These are phyloP conservation scores for Thereva unica DNA, from an alignment of 2,888 invertebrate species.

Conservation along the genomic window DNA sequence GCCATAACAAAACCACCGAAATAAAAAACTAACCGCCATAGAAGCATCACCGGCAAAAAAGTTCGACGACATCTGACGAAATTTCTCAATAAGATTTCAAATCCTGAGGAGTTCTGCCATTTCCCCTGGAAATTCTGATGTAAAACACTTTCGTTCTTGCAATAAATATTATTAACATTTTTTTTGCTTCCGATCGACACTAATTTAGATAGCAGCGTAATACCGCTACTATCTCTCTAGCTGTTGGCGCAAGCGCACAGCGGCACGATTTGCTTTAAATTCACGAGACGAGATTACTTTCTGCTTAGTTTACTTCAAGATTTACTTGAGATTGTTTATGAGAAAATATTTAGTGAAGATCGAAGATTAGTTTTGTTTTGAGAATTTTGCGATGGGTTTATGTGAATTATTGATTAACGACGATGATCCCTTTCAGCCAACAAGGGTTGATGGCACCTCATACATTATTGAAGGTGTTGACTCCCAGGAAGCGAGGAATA, in stretches of 20 bases:
- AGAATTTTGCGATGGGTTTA: neutral
- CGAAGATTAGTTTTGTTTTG: neutral
- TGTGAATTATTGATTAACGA: neutral
- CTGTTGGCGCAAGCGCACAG: neutral
- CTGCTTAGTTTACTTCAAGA: too few species aligned
- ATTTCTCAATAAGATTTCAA: too few species aligned
- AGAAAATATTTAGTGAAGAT: neutral
- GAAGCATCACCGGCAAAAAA: too few species aligned
- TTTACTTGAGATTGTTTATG: too few species aligned
- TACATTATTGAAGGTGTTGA: constrained; percentile 82
- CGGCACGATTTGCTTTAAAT: too few species aligned
- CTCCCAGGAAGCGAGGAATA: constrained; percentile 68
- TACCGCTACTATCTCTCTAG: neutral
- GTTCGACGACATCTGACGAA: too few species aligned
- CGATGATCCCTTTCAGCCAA: constrained; percentile 64
- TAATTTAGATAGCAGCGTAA: neutral
- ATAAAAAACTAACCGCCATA: too few species aligned
- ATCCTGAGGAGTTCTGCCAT: neutral
- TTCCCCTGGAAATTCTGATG: constrained; percentile 1
- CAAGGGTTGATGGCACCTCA: constrained; percentile 78
- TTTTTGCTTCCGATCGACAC: neutral
- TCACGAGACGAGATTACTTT: too few species aligned
- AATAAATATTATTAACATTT: neutral
- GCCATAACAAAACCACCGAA: too few species aligned
- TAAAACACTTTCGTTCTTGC: constrained; percentile 1